phyloP scores from a whole-genome alignment of 2,888 invertebrate genomes.

The Folsomia manolachei region DNA sequence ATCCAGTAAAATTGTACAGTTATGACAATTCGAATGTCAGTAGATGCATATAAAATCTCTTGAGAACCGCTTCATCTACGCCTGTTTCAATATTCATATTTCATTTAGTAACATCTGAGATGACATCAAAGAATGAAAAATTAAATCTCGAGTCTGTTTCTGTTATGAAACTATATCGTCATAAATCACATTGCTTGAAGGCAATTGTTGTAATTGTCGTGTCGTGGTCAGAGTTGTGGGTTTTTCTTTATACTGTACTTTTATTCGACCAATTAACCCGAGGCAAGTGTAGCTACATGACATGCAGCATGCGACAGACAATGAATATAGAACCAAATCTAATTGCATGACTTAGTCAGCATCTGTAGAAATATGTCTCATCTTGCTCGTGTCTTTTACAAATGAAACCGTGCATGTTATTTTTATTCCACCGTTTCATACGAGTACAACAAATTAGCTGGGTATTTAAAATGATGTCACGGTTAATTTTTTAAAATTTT shows the following conservation, averaged over 20 bases:
- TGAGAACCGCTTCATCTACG: no score
- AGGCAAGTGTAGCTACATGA: neutral
- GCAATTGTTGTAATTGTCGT: conserved; percentile 16
- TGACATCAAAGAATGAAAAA: neutral
- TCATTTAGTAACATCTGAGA: neutral
- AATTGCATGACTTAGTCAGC: no score
- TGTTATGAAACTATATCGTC: conserved; percentile 1
- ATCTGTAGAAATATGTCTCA: no score
- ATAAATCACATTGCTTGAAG: conserved; percentile 28
- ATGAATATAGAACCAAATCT: neutral
- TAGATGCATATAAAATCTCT: neutral
- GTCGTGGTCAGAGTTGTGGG: neutral
- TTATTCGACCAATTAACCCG: conserved; percentile 2
- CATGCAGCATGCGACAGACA: neutral
- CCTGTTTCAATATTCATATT: neutral
- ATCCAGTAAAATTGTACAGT: no score
- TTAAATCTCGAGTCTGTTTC: no score
- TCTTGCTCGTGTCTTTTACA: no score
- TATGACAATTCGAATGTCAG: no score
- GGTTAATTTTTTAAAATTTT: no score
- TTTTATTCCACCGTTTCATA: no score
- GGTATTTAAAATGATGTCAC: no score
- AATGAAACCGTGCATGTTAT: no score
- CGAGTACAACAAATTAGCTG: no score
- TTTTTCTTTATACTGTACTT: neutral